Percentiles rank a stretch among this genome's conserved stretches.
phyloP scores from a whole-genome alignment of 1,140 invertebrate species.

The Neodiprion fabricii region DNA sequence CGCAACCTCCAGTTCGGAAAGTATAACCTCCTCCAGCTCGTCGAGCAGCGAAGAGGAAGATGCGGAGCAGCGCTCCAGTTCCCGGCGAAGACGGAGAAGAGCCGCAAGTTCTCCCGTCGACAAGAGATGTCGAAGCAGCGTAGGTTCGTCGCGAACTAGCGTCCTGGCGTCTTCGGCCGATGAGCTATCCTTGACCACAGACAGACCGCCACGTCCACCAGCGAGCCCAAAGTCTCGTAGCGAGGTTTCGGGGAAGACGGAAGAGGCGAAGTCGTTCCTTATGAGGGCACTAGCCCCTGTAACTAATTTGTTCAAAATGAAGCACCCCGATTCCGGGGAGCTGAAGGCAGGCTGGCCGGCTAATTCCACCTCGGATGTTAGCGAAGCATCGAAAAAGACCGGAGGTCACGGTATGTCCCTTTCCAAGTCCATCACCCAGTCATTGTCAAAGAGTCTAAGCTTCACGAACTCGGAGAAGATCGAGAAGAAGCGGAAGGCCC shows the following conservation, averaged over 20 bases:
- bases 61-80: conserved; percentile 10
- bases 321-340: conserved; percentile 60
- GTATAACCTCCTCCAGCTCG: conserved; percentile 44
- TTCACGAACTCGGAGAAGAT: conserved; percentile 42
- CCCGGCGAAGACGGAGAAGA: conserved; percentile 30
- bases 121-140: conserved; percentile 43
- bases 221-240: conserved; percentile 58
- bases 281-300: conserved; percentile 73
- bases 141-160: conserved; percentile 59
- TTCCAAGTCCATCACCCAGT: conserved; percentile 43
- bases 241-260: conserved; percentile 61
- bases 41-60: conserved; percentile 48
- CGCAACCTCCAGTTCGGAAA: conserved; percentile 38
- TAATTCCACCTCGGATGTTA: conserved; percentile 51
- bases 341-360: conserved; percentile 47
- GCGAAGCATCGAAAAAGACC: conserved; percentile 35
- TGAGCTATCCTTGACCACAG: conserved; percentile 62
- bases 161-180: conserved; percentile 64
- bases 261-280: conserved; percentile 75
- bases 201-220: conserved; percentile 64
- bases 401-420: conserved; percentile 25
- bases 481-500: conserved; percentile 43
- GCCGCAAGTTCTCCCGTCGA: conserved; percentile 40
- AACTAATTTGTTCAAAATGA: conserved; percentile 70
- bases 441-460: conserved; percentile 43